These are phyloP conservation scores for Phortica variegata DNA, from an alignment of 1,140 invertebrate genomes.

Conservation along the genomic window DNA sequence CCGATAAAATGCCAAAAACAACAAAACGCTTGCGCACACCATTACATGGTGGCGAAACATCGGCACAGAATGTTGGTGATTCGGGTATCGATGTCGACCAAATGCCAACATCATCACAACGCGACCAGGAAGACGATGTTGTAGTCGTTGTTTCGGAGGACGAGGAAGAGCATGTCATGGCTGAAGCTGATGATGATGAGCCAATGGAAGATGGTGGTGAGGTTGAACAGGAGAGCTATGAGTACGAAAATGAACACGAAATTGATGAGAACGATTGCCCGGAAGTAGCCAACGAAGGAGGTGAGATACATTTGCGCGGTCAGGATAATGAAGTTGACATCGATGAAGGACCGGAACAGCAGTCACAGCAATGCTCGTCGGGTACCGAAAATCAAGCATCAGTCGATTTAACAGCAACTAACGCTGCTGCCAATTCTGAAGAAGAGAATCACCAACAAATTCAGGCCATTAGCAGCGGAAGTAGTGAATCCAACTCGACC, in stretches of 20 bases:
- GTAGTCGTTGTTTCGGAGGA: conserved; percentile 70
- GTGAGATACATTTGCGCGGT: conserved; percentile 12
- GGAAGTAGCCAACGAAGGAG: conserved; percentile 46
- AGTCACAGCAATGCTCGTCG: conserved; percentile 30
- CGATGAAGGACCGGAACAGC: conserved; percentile 65
- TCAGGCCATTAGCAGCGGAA: conserved; percentile 63
- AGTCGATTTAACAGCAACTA: no score
- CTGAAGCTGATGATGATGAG: conserved; percentile 39
- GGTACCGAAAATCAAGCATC: conserved; percentile 28
- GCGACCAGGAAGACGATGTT: conserved; percentile 79
- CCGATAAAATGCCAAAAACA: conserved; percentile 53
- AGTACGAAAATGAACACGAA: conserved; percentile 61
- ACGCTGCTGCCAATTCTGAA: conserved; percentile 50
- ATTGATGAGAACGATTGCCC: conserved; percentile 59
- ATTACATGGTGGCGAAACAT: conserved; percentile 38
- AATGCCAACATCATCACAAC: conserved; percentile 78
- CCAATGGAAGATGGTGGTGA: conserved; percentile 59
- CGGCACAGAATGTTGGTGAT: conserved; percentile 57
- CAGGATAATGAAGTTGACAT: conserved; percentile 68
- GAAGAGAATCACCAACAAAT: conserved; percentile 59
- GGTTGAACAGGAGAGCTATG: conserved; percentile 61
- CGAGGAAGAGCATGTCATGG: conserved; percentile 61
- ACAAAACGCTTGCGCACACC: conserved; percentile 54
- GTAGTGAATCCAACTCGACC: conserved; percentile 29
- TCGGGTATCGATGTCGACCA: conserved; percentile 69